phyloP scores from a whole-genome alignment of 2,888 invertebrate species.

The Chymomyza procnemis region DNA sequence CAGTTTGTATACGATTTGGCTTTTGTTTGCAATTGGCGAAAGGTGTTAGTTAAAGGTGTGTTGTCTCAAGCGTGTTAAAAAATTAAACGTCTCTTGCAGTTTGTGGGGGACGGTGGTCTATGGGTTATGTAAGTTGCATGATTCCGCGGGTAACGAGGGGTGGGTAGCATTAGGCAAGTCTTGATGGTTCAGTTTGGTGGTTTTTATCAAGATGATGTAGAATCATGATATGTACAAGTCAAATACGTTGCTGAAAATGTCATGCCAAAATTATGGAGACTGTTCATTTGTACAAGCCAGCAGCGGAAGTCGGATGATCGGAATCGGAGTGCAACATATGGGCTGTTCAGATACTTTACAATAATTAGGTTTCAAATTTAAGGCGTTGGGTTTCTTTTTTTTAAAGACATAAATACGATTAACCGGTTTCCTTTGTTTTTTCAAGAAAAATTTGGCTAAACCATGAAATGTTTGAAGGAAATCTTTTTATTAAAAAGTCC shows the following conservation, averaged over 20 bases:
- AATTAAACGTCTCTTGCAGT: slow-evolving; percentile 35
- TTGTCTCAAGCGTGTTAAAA: slow-evolving; percentile 39
- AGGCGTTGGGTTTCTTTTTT: no score
- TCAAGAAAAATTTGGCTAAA: no score
- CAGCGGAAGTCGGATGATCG: background rate
- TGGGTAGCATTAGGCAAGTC: background rate
- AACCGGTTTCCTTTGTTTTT: no score
- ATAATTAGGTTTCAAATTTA: no score
- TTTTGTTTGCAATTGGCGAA: slow-evolving; percentile 59
- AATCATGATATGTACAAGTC: background rate
- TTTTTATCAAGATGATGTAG: background rate
- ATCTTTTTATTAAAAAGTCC: no score
- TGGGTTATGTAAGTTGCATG: slow-evolving; percentile 39
- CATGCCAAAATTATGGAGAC: background rate
- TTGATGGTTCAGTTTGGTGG: background rate
- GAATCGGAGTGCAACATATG: background rate
- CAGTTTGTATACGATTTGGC: slow-evolving; percentile 30
- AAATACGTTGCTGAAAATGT: background rate
- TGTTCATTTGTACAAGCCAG: background rate
- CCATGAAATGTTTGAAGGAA: no score
- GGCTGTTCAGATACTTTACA: no score
- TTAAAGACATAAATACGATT: no score
- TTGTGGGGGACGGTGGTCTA: no score
- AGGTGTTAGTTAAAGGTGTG: slow-evolving; percentile 59
- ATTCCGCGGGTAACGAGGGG: background rate